phyloP scores from a whole-genome alignment of 2,797 vertebrate genomes.

The Myripristis murdjan region DNA sequence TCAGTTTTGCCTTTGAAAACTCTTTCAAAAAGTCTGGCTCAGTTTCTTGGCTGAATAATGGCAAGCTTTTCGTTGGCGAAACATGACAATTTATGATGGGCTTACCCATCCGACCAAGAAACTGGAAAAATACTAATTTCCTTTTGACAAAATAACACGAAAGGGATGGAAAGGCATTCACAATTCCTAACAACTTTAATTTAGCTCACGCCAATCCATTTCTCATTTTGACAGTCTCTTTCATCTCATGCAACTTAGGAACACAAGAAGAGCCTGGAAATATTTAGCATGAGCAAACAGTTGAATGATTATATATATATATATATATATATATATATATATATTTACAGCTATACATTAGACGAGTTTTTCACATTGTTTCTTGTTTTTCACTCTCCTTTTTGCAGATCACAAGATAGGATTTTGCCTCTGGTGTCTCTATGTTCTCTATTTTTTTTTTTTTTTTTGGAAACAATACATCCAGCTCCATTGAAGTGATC shows the following conservation, averaged over 20 bases:
- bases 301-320: too few relatives aligned
- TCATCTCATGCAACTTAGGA: too few relatives aligned
- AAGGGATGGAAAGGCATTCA: not conserved
- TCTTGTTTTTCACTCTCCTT: slow-evolving; percentile 21
- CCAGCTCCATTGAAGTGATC: slow-evolving; percentile 29
- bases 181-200: not conserved
- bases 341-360: not conserved
- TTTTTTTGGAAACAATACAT: slow-evolving; percentile 34
- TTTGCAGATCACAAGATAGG: slow-evolving; percentile 59
- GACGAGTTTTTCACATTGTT: not conserved
- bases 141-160: not conserved
- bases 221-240: not conserved
- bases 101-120: not conserved
- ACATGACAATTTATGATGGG: not conserved
- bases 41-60: not conserved
- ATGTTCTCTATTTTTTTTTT: not conserved
- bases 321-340: too few relatives aligned
- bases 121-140: not conserved
- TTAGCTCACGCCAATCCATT: not conserved
- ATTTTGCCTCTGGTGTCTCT: slow-evolving; percentile 29
- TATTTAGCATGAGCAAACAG: too few relatives aligned
- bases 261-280: too few relatives aligned
- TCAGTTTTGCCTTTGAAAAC: not conserved
- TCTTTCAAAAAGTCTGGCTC: not conserved
- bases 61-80: not conserved